Evolutionary conservation across 2,113 vertebrate genomes (phyloP).

Genomic region (Gasterosteus nipponicus): DNA sequence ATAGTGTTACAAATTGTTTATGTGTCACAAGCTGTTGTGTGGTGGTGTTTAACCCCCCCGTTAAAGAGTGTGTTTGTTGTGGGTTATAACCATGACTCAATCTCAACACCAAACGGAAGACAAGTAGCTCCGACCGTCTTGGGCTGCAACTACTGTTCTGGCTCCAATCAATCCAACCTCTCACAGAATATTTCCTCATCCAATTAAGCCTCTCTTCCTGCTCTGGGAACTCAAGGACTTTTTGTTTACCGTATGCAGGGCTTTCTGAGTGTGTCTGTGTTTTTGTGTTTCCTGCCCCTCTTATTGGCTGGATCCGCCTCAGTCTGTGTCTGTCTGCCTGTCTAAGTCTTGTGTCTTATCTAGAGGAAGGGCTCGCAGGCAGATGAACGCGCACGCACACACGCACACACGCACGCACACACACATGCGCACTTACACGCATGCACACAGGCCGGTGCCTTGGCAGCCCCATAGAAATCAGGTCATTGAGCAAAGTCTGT

Average conservation of each 20-base stretch:
- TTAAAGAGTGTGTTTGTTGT: too few species aligned
- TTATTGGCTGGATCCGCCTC: constrained; percentile 68
- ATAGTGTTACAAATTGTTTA: too few species aligned
- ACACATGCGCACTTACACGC: constrained; percentile 4
- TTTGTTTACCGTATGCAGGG: constrained; percentile 64
- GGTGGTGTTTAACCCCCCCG: too few species aligned
- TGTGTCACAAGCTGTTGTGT: too few species aligned
- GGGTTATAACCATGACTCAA: too few species aligned
- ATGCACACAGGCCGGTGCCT: constrained; percentile 42
- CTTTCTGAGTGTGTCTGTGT: constrained; percentile 49
- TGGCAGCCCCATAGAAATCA: constrained; percentile 74
- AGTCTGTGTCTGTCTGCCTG: constrained; percentile 69
- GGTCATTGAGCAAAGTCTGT: constrained; percentile 78
- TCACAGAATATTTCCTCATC: constrained; percentile 54
- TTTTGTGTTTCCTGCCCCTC: constrained; percentile 51
- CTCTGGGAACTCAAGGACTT: constrained; percentile 49
- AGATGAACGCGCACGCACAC: constrained; percentile 51
- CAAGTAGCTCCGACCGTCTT: neutral
- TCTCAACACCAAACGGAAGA: too few species aligned
- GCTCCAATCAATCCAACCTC: constrained; percentile 17
- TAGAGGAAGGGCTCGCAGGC: constrained; percentile 72
- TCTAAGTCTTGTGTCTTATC: constrained; percentile 72
- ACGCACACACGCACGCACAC: neutral
- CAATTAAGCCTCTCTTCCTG: constrained; percentile 54
- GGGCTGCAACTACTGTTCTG: constrained; percentile 33